These are phyloP conservation scores for Psittacula cyanocephala DNA, from an alignment of 2,113 vertebrate species.

Conservation along the genomic window DNA sequence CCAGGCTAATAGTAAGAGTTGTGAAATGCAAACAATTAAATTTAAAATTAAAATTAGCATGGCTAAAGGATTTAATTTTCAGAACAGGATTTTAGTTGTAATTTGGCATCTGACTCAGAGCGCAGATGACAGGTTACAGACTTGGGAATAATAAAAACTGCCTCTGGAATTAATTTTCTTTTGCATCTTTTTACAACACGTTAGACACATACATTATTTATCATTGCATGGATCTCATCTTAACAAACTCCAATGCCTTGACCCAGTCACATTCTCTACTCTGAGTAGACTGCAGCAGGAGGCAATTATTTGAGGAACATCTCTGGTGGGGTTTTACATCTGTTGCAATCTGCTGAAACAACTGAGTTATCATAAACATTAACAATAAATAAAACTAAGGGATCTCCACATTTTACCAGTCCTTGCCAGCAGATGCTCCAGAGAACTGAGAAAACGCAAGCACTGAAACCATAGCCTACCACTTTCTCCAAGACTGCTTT, in stretches of 20 bases:
- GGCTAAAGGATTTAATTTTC: conserved; percentile 55
- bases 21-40: conserved; percentile 50
- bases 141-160: conserved; percentile 39
- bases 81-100: conserved; percentile 42
- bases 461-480: background rate
- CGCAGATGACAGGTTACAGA: conserved; percentile 23
- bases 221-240: background rate
- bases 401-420: background rate
- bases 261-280: background rate
- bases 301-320: conserved; percentile 28
- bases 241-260: conserved; percentile 29
- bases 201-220: conserved; percentile 52
- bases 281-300: background rate
- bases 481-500: background rate
- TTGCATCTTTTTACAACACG: conserved; percentile 31
- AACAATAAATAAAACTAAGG: background rate
- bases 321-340: conserved; percentile 1
- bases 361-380: background rate
- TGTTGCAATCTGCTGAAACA: conserved; percentile 4
- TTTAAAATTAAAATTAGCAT: conserved; percentile 61
- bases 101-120: conserved; percentile 41
- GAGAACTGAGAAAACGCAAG: background rate
- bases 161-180: conserved; percentile 54
- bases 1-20: background rate
- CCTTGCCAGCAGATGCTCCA: background rate